Evolutionary conservation across 2,113 vertebrate genomes (phyloP).

Genomic region (Thunnus thynnus): DNA sequence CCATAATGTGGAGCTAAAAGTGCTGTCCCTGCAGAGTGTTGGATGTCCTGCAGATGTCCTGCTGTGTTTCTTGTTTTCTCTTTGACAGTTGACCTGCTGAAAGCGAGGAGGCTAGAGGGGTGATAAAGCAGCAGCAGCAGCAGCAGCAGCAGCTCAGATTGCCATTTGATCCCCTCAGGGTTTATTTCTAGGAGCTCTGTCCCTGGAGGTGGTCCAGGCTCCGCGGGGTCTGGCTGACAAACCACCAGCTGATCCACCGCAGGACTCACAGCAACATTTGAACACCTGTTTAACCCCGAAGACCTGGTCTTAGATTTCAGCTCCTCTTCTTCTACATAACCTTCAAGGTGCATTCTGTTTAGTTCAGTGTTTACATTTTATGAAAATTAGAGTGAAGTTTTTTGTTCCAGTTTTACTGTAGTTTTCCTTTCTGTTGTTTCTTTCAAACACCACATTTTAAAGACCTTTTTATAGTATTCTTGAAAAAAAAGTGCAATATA

Average conservation of each 20-base stretch:
- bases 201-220: slow-evolving; percentile 32
- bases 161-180: not conserved
- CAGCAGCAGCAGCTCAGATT: too few species aligned
- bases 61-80: not conserved
- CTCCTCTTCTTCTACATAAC: not conserved
- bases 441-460: too few species aligned
- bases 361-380: not conserved
- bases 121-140: slow-evolving; percentile 2
- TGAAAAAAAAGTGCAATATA: too few species aligned
- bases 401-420: not conserved
- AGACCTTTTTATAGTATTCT: too few species aligned
- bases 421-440: too few species aligned
- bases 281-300: slow-evolving; percentile 26
- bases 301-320: slow-evolving; percentile 1
- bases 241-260: slow-evolving; percentile 12
- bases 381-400: not conserved
- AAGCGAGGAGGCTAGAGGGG: not conserved
- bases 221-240: slow-evolving; percentile 34
- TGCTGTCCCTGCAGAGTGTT: too few species aligned
- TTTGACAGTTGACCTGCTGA: slow-evolving; percentile 27
- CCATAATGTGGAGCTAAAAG: too few species aligned
- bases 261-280: slow-evolving; percentile 25
- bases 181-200: slow-evolving; percentile 35
- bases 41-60: too few species aligned
- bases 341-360: too few species aligned